These are phyloP conservation scores for Corythornis madagascariensis DNA, from an alignment of 2,113 vertebrate species.

Conservation along the genomic window DNA sequence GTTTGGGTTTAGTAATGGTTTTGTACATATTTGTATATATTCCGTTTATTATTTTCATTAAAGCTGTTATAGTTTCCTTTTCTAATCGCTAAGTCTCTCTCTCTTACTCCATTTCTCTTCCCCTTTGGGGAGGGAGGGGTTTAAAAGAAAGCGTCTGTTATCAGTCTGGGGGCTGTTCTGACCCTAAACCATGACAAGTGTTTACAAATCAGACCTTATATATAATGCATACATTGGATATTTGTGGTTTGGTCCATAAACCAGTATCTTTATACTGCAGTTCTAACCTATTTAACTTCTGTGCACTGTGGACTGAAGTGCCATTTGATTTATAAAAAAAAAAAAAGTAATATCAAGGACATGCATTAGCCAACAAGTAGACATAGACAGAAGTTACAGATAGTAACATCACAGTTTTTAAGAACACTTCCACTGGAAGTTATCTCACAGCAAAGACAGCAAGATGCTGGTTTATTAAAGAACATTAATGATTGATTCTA, in stretches of 20 bases:
- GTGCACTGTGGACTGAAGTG: neutral
- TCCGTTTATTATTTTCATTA: no score
- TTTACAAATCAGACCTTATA: neutral
- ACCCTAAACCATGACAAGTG: no score
- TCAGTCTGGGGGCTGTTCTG: no score
- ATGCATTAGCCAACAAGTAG: neutral
- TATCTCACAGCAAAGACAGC: neutral
- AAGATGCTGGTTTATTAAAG: neutral
- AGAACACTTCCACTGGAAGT: neutral
- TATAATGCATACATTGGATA: fast-evolving
- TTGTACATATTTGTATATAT: no score
- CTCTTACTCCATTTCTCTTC: no score
- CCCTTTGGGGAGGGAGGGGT: no score
- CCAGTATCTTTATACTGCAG: neutral
- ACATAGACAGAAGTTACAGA: neutral
- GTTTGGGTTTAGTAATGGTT: no score
- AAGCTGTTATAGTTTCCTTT: no score
- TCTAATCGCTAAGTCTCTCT: no score
- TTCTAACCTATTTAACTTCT: neutral
- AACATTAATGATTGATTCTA: neutral
- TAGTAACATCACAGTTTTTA: neutral
- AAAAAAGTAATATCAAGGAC: neutral
- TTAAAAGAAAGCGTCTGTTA: no score
- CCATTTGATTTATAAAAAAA: neutral
- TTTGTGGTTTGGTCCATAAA: neutral